Evolutionary conservation across 2,797 vertebrate genomes (phyloP), one percentile per base, ranked within the genome.

Genomic region (Sarcophilus harrisii): DNA sequence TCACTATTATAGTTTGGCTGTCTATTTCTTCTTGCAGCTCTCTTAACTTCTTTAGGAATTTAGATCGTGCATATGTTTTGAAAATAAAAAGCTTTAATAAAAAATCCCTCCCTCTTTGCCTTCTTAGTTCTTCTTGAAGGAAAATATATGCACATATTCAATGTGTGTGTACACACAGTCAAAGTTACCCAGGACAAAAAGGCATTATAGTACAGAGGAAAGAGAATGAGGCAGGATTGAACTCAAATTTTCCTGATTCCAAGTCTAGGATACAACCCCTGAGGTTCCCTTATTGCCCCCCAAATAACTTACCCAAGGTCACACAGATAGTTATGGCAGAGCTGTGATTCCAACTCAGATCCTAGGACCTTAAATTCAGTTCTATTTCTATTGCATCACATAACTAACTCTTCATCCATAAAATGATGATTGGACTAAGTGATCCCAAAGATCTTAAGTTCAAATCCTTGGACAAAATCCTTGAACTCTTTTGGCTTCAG

Each of bases 351-450:
- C 5, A n/a, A n/a, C 32, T 96, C n/a, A 58, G 58, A 95, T 91
- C 93, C 95, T 58, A 29, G 54, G 90, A 52, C 92, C 62, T 58
- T 55, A 38, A 62, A 57, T 95, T 94, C 93, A 57, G 92, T 91
- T 57, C 89, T 93, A 93, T 94, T 95, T 97, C 95, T 89, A 96
- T 96, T 73, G 66, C 16, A 38, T 11, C 66, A 38, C 62, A 73
- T 27, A n/a, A 4, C 62, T 30, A 32, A 5, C 14, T 32, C 13
- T 16, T 73, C 66, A 38, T 73, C n/a, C 38, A 38, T 73, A 38
- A 18, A 38, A 73, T 21, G 66, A 1, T 32, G 32, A 5, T 18
- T 66, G 32, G 62, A 16, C 62, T n/a, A 66, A n/a, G 32, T 18
- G 62, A 66, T 66, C 14, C 14, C 29, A 13, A 32, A 32, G 29